A percentile compares a stretch with the other conserved stretches of the same genome.
These are phyloP conservation scores for Acrobasis repandana DNA, from an alignment of 2,888 invertebrate species.

Conservation along the genomic window DNA sequence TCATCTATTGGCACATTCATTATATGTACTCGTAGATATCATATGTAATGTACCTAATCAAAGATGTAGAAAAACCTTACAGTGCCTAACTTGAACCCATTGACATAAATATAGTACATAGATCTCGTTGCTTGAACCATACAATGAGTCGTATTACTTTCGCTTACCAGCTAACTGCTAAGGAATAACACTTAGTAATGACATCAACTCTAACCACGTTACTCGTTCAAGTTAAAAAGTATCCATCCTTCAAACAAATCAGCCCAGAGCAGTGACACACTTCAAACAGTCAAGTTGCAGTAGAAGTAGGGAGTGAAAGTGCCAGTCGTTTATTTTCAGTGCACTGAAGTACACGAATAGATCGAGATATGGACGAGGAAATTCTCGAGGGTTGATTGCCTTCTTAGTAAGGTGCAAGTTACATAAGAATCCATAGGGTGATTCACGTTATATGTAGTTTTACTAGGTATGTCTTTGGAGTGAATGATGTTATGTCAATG, in stretches of 20 bases:
- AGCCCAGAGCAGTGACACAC: neutral
- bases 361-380: constrained; percentile 30
- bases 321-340: constrained; percentile 46
- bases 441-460: neutral
- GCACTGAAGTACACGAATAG: constrained; percentile 46
- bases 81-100: too few relatives aligned
- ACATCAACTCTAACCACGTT: neutral
- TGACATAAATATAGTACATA: too few relatives aligned
- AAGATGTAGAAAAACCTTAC: too few relatives aligned
- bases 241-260: constrained; percentile 1
- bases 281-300: neutral
- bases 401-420: constrained; percentile 10
- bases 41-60: too few relatives aligned
- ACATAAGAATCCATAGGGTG: neutral
- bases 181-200: too few relatives aligned
- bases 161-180: too few relatives aligned
- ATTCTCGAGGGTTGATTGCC: constrained; percentile 17
- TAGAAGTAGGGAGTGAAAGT: constrained; percentile 47
- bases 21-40: too few relatives aligned
- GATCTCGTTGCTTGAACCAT: too few relatives aligned
- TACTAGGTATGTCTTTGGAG: too few relatives aligned
- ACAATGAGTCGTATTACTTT: too few relatives aligned
- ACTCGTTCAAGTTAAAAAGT: neutral
- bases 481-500: neutral
- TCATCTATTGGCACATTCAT: too few relatives aligned